phyloP scores from a whole-genome alignment of 2,888 invertebrate genomes.

The Abscondita cerata region DNA sequence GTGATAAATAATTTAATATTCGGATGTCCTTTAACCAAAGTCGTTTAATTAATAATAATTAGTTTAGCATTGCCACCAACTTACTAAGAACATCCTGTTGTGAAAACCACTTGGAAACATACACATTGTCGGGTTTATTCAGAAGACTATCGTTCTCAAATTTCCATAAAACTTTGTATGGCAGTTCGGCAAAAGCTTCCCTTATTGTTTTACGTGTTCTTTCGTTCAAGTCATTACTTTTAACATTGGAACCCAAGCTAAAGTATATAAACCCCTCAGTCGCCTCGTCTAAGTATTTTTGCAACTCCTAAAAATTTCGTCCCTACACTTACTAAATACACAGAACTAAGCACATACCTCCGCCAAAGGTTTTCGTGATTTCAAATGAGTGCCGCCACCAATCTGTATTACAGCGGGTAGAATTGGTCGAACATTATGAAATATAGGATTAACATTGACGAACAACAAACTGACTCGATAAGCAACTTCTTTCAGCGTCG shows the following conservation, averaged over 20 bases:
- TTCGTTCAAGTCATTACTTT: constrained; percentile 49
- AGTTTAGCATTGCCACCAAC: not conserved
- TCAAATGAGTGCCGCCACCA: constrained; percentile 48
- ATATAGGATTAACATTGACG: constrained; percentile 50
- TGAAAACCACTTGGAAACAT: constrained; percentile 55
- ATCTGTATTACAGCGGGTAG: constrained; percentile 51
- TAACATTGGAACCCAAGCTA: constrained; percentile 58
- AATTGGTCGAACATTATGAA: constrained; percentile 47
- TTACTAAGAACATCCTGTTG: constrained; percentile 56
- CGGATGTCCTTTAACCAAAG: constrained; percentile 49
- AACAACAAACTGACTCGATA: constrained; percentile 51
- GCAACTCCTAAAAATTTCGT: constrained; percentile 51
- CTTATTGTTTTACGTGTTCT: constrained; percentile 49
- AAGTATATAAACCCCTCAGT: constrained; percentile 56
- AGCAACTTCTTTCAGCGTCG: constrained; percentile 42
- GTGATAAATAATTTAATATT: constrained; percentile 60
- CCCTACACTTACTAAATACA: not conserved
- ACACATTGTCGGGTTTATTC: constrained; percentile 53
- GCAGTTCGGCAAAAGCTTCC: constrained; percentile 53
- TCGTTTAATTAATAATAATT: not conserved
- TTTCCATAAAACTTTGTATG: constrained; percentile 59
- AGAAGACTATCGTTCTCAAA: constrained; percentile 52
- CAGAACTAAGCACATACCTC: constrained; percentile 32
- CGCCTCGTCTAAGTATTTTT: constrained; percentile 51
- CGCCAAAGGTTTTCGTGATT: constrained; percentile 42